Evolutionary conservation across 2,888 invertebrate genomes (phyloP).

Genomic region (Eristalis tenax): DNA sequence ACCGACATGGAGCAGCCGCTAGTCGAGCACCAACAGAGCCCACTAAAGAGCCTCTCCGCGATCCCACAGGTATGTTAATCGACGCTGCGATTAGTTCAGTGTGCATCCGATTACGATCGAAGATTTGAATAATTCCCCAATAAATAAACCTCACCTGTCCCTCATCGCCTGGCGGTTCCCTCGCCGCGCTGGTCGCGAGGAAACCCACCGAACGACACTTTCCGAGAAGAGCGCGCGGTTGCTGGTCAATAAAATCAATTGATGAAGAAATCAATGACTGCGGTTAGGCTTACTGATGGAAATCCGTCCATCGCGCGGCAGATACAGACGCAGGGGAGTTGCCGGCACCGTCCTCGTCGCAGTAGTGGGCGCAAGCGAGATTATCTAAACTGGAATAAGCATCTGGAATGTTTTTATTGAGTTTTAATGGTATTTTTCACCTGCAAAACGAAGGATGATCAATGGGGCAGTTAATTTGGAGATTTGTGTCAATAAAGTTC

Average conservation of each 20-base stretch:
- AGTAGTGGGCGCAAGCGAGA: constrained; percentile 46
- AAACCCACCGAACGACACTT: constrained; percentile 21
- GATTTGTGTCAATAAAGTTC: constrained; percentile 67
- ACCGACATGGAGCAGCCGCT: neutral
- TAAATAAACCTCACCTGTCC: constrained; percentile 54
- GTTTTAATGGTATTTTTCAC: constrained; percentile 65
- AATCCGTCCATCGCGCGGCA: constrained; percentile 1
- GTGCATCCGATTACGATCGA: constrained; percentile 64
- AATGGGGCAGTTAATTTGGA: constrained; percentile 64
- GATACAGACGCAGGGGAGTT: neutral
- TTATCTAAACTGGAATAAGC: constrained; percentile 35
- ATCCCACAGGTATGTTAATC: constrained; percentile 58
- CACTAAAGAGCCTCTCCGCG: constrained; percentile 6
- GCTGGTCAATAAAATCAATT: constrained; percentile 61
- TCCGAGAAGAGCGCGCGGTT: constrained; percentile 5
- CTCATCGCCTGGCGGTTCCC: neutral
- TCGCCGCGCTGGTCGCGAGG: neutral
- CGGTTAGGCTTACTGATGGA: constrained; percentile 43
- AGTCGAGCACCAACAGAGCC: neutral
- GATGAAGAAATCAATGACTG: constrained; percentile 68
- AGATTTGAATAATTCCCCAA: constrained; percentile 64
- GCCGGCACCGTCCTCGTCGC: neutral
- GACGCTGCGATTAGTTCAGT: constrained; percentile 56
- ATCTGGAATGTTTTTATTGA: constrained; percentile 49
- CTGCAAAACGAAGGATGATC: constrained; percentile 68